Percentiles rank a stretch among this genome's conserved stretches.
Conservation (phyloP, 2,113 vertebrate genomes). For the Emberiza fucata region DNA sequence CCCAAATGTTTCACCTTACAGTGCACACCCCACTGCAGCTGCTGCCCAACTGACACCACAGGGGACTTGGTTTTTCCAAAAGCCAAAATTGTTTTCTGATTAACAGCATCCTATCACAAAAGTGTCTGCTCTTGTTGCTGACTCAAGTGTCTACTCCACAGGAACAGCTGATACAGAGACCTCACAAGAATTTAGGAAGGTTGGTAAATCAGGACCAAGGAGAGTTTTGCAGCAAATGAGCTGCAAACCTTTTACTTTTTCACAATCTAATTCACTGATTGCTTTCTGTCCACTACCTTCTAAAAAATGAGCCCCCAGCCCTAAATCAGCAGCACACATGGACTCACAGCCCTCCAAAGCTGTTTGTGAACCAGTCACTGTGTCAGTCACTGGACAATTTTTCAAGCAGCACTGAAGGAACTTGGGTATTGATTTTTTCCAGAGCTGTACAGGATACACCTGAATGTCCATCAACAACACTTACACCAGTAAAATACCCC, state of each 20-base stretch:
- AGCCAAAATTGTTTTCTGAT: background rate
- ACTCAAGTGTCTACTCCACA: background rate
- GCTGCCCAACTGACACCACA: background rate
- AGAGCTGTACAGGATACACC: background rate
- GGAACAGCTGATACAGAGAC: background rate
- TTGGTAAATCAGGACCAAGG: background rate
- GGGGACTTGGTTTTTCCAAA: background rate
- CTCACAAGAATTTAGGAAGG: background rate
- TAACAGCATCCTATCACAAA: background rate
- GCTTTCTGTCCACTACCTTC: background rate
- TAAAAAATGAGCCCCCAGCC: background rate
- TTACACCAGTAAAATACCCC: background rate
- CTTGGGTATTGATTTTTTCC: constrained; percentile 1
- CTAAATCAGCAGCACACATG: background rate
- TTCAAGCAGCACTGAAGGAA: background rate
- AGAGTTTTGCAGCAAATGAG: background rate
- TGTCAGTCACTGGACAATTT: background rate
- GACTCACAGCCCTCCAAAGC: background rate
- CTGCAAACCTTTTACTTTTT: background rate
- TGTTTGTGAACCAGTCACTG: background rate
- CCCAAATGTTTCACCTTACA: background rate
- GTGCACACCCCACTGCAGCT: background rate
- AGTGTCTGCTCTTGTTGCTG: background rate
- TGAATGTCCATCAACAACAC: background rate
- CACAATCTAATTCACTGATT: background rate